Evolutionary conservation across 1,140 invertebrate genomes (phyloP), one percentile per base, ranked within the genome.

Genomic region (Colletes latitarsis): DNA sequence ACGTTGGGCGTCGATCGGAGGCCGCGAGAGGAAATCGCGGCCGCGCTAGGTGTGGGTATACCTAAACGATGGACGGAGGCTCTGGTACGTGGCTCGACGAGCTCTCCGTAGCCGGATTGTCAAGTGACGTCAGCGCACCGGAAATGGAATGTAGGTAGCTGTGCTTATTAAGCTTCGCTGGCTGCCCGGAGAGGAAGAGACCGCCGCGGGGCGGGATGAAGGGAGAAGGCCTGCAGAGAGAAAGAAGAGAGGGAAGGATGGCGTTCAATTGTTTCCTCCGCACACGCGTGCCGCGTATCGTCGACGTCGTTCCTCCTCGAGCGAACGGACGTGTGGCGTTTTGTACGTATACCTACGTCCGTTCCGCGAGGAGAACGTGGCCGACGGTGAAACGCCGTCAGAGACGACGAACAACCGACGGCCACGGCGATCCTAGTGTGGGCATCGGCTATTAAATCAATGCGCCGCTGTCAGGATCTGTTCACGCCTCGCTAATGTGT

Each of bases 101-200:
- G 86, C 85, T 89, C 84, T 90, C 84, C 81, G 86, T 89, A 88
- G 88, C 82, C 84, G 88, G 85, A 89, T 91, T 88, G 88, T 89
- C 86, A 77, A 91, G 81, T 93, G 92, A 93, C 92, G 92, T 93
- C 91, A 93, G 85, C 89, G 72, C 86, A 90, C 91, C 92, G 92
- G 92, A 93, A 93, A 93, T 93, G 92, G 90, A 93, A 93, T 92
- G 92, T 93, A 93, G 92, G 92, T 93, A 93, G 92, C 91, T 88
- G 88, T 92, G 91, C 91, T 93, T 93, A 93, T 93, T 92, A 93
- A 92, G 92, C 91, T 90, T 87, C 72, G 77, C 81, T 81, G 71
- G 4, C 55, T 69, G 71, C 58, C 79, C 53, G 76, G 60, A 83
- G 77, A 77, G 60, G 76, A 71, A 75, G 69, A 58, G 46, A 66